A percentile compares a stretch with the other conserved stretches of the same genome.
phyloP scores from a whole-genome alignment of 2,113 vertebrate genomes.

The Notarius lentiginosus region DNA sequence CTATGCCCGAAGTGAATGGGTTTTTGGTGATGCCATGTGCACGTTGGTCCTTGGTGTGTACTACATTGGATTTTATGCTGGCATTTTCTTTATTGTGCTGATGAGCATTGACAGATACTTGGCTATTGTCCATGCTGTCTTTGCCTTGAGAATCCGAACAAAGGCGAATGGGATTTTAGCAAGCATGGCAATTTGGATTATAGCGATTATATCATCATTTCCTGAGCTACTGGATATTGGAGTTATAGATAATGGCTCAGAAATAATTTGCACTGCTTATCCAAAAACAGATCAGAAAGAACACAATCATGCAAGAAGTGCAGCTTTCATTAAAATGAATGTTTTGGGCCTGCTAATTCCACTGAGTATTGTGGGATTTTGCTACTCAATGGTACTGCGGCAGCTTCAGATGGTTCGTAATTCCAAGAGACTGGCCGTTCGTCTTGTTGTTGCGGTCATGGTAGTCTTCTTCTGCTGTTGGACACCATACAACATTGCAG shows the following conservation, averaged over 20 bases:
- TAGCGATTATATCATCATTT: conserved; percentile 70
- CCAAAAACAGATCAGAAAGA: fast-evolving
- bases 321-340: conserved; percentile 43
- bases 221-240: conserved; percentile 29
- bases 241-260: fast-evolving
- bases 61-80: conserved; percentile 78
- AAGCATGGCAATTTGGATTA: conserved; percentile 72
- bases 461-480: no score
- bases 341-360: no score
- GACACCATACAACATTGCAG: no score
- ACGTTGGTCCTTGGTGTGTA: conserved; percentile 56
- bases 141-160: conserved; percentile 53
- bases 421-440: conserved; percentile 65
- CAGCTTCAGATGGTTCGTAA: conserved; percentile 55
- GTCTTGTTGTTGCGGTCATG: conserved; percentile 60
- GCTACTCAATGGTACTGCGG: conserved; percentile 68
- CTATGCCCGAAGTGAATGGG: conserved; percentile 62
- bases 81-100: conserved; percentile 76
- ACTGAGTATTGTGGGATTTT: conserved; percentile 24
- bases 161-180: conserved; percentile 70
- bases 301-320: neutral
- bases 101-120: conserved; percentile 79
- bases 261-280: neutral
- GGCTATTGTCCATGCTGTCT: conserved; percentile 84
- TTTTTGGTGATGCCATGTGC: conserved; percentile 76